Evolutionary conservation across 2,113 vertebrate species (phyloP).

Genomic region (Conger conger): DNA sequence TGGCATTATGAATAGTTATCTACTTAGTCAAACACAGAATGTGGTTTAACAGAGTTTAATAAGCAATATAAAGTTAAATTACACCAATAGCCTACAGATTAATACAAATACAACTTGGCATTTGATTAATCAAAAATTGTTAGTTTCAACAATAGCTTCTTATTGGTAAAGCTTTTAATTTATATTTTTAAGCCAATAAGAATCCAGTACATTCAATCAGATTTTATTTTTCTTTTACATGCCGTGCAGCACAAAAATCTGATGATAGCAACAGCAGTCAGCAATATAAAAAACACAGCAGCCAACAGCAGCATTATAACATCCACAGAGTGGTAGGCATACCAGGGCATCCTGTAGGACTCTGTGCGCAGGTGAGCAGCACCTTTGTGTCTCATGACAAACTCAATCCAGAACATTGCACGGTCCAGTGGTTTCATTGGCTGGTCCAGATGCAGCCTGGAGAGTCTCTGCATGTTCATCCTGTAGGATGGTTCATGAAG

Average conservation of each 20-base stretch:
- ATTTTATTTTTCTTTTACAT: constrained; percentile 43
- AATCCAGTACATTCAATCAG: constrained; percentile 47
- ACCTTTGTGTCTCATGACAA: constrained; percentile 68
- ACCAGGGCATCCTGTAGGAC: constrained; percentile 65
- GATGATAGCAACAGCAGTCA: constrained; percentile 23
- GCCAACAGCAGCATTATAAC: constrained; percentile 48
- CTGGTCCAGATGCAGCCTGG: constrained; percentile 63
- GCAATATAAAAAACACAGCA: constrained; percentile 6
- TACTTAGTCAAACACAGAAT: no score
- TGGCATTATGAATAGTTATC: no score
- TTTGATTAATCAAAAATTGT: no score
- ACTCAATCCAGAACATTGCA: constrained; percentile 72
- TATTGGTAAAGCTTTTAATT: neutral
- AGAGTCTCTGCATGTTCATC: constrained; percentile 65
- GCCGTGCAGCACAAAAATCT: constrained; percentile 48
- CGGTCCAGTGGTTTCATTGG: constrained; percentile 58
- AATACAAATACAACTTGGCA: no score
- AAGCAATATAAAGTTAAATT: no score
- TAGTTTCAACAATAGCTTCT: neutral
- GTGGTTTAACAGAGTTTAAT: no score
- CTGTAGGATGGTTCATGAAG: constrained; percentile 62
- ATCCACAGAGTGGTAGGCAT: constrained; percentile 62
- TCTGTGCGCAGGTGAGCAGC: constrained; percentile 62
- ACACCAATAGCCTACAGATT: no score
- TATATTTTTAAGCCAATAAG: neutral